Base-by-base conservation (phyloP, 1,140 invertebrate genomes). In the Ceratoteleas bidentatus region DNA sequence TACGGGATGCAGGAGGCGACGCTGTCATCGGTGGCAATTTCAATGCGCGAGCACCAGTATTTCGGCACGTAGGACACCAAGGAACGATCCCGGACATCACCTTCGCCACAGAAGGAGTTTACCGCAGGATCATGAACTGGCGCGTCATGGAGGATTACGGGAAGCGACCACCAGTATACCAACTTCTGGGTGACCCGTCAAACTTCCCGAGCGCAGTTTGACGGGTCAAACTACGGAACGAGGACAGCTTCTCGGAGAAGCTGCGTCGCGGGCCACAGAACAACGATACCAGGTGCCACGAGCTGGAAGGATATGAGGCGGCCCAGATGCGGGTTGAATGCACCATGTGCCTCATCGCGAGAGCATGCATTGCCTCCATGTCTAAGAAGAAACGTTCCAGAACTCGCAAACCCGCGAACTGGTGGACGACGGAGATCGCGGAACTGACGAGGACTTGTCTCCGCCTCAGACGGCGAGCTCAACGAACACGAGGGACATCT, bases 1-100 rank as follows among this genome's bases (percentile, higher is more conserved):
- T n/a, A n/a, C n/a, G n/a, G n/a, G n/a, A 2, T 3, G n/a, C n/a
- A n/a, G n/a, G n/a, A n/a, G n/a, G n/a, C n/a, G n/a, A n/a, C n/a
- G n/a, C n/a, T n/a, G n/a, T 65, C 0, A 11, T 65, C 0, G 50
- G 9, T 0, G 49, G 62, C 8, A 50, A 65, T 43, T 65, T 65
- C 11, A 65, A 65, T 38, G 36, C 36, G 14, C 2, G 16, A n/a
- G 49, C 36, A 5, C 43, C 83, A 5, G 82, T 74, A 0, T 84
- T 76, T 15, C 15, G 73, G 14, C 36, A 69, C 24, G 54, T 43
- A 8, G 62, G 77, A n/a, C 45, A 68, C 16, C 14, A n/a, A 10
- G 66, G 40, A 13, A 75, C 70, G 40, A 60, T 15, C n/a, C n/a
- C n/a, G n/a, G n/a, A n/a, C n/a, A n/a, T n/a, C n/a, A n/a, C n/a